Conservation (phyloP, 2,797 vertebrate genomes). For the Philypnodon macrostomus region DNA sequence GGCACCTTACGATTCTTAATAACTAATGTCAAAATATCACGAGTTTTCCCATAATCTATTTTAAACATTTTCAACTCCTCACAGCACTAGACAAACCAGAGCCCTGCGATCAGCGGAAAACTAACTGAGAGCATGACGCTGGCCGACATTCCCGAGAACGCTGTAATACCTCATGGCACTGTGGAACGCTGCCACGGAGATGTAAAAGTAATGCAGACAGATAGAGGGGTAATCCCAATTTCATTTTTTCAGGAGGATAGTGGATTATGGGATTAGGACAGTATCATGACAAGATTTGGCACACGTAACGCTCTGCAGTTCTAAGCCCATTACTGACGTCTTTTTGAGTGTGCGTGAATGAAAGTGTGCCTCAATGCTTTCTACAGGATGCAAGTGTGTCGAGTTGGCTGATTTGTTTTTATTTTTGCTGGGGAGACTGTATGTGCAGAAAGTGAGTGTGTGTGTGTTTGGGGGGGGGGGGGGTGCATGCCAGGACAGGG, state of each 20-base stretch:
- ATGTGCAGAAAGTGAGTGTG: constrained; percentile 9
- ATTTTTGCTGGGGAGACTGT: constrained; percentile 33
- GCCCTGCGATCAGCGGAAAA: constrained; percentile 55
- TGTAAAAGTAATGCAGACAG: constrained; percentile 59
- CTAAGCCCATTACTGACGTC: constrained; percentile 61
- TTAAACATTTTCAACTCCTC: too few species aligned
- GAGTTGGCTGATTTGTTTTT: constrained; percentile 40
- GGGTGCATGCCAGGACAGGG: constrained; percentile 27
- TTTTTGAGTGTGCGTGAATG: constrained; percentile 43
- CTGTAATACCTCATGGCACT: constrained; percentile 47
- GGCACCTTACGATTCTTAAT: too few species aligned
- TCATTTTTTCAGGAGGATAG: constrained; percentile 62
- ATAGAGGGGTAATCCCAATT: constrained; percentile 62
- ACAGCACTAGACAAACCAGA: constrained; percentile 52
- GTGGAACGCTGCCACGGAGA: constrained; percentile 26
- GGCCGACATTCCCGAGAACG: constrained; percentile 61
- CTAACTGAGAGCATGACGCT: constrained; percentile 50
- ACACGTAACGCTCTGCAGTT: constrained; percentile 59
- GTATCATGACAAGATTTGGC: constrained; percentile 74
- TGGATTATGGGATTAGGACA: constrained; percentile 72
- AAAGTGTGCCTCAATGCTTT: constrained; percentile 39
- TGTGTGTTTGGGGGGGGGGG: constrained; percentile 13
- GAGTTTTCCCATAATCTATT: too few species aligned
- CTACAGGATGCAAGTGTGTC: constrained; percentile 62
- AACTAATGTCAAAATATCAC: too few species aligned